Evolutionary conservation across 2,797 vertebrate species (phyloP).

Genomic region (Lepilemur septentrionalis): DNA sequence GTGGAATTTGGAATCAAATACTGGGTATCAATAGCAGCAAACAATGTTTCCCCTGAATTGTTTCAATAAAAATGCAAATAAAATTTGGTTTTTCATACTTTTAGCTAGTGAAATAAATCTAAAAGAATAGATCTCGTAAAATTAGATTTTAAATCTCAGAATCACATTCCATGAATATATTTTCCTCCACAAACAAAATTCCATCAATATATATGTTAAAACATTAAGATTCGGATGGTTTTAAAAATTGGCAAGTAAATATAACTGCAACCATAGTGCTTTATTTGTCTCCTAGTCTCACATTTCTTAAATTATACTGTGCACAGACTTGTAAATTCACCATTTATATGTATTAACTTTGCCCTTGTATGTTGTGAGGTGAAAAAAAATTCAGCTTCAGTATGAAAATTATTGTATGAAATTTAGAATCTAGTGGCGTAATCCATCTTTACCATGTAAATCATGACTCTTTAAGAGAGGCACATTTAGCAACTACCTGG

Average conservation of each 20-base stretch:
- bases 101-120: neutral
- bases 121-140: neutral
- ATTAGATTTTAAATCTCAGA: neutral
- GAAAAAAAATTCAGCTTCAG: neutral
- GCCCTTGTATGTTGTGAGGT: neutral
- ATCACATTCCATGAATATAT: neutral
- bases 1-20: neutral
- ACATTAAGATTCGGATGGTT: slow-evolving; percentile 18
- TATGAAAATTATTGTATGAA: neutral
- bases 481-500: neutral
- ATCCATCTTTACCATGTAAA: neutral
- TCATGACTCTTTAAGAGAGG: neutral
- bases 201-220: slow-evolving; percentile 5
- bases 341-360: neutral
- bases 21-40: neutral
- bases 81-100: neutral
- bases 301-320: neutral
- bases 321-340: neutral
- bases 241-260: slow-evolving; percentile 26
- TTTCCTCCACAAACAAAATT: neutral
- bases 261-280: neutral
- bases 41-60: neutral
- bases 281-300: neutral
- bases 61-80: neutral
- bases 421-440: neutral